Evolutionary conservation across 2,888 invertebrate species (phyloP).

Genomic region (Romanomermis culicivorax): DNA sequence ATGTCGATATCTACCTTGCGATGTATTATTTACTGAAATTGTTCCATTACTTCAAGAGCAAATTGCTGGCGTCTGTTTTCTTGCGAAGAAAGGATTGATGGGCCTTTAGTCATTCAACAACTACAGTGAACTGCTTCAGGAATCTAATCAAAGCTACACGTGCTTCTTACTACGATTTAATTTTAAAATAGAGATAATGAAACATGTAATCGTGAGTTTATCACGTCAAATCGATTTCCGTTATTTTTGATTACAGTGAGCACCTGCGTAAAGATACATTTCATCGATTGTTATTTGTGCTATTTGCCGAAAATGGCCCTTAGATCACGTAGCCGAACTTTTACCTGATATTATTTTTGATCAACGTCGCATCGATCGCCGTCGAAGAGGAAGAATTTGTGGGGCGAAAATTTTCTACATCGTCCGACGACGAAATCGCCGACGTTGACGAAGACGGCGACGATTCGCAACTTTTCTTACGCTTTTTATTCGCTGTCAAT

Average conservation of each 20-base stretch:
- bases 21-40: no score
- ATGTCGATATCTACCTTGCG: no score
- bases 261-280: no score
- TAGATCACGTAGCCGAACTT: no score
- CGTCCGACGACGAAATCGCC: neutral
- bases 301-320: no score
- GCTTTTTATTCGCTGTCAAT: neutral
- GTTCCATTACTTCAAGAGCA: no score
- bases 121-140: no score
- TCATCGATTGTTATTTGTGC: no score
- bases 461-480: neutral
- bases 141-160: no score
- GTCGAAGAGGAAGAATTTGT: neutral
- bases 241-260: neutral
- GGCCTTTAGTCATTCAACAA: no score
- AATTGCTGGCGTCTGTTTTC: no score
- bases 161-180: neutral
- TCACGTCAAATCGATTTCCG: neutral
- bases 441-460: neutral
- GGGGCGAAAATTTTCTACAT: neutral
- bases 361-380: neutral
- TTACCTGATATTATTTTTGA: neutral
- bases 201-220: neutral
- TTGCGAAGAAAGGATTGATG: no score
- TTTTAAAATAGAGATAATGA: neutral